Conservation (phyloP, 2,797 vertebrate species). For the Antrozous pallidus region DNA sequence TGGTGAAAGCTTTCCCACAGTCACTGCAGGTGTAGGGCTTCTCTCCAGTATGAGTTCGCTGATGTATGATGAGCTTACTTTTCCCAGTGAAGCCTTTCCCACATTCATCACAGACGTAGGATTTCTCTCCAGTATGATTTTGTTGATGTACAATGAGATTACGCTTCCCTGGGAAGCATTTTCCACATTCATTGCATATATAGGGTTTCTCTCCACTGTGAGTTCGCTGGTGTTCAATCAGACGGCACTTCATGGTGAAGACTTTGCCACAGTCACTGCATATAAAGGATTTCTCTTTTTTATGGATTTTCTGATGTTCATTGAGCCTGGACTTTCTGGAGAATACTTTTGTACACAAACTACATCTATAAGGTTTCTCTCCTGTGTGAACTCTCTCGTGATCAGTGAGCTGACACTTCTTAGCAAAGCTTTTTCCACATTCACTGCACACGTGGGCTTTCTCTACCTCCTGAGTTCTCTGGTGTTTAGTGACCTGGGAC, state of each 20-base stretch:
- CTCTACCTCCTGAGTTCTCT: constrained; percentile 10
- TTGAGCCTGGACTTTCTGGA: constrained; percentile 67
- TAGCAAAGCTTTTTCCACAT: constrained; percentile 60
- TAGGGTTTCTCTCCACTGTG: constrained; percentile 71
- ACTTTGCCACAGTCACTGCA: constrained; percentile 63
- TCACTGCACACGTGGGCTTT: constrained; percentile 54
- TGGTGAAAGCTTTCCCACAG: constrained; percentile 71
- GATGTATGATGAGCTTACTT: constrained; percentile 56
- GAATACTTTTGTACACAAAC: constrained; percentile 57
- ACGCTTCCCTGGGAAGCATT: constrained; percentile 61
- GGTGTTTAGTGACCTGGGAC: constrained; percentile 28
- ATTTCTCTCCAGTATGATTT: constrained; percentile 73
- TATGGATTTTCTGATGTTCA: constrained; percentile 64
- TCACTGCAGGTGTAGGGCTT: constrained; percentile 59
- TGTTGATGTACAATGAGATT: constrained; percentile 71
- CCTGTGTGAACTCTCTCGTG: constrained; percentile 66
- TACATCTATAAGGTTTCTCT: constrained; percentile 68
- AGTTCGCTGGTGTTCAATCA: constrained; percentile 60
- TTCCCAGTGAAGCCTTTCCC: constrained; percentile 63
- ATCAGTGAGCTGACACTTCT: constrained; percentile 63
- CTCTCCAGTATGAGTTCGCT: constrained; percentile 65
- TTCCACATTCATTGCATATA: constrained; percentile 61
- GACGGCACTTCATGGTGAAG: constrained; percentile 60
- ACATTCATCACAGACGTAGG: constrained; percentile 58
- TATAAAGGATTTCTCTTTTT: constrained; percentile 55